Evolutionary conservation across 2,888 invertebrate genomes (phyloP), one percentile per base, ranked within the genome.

Genomic region (Pandemis corylana): DNA sequence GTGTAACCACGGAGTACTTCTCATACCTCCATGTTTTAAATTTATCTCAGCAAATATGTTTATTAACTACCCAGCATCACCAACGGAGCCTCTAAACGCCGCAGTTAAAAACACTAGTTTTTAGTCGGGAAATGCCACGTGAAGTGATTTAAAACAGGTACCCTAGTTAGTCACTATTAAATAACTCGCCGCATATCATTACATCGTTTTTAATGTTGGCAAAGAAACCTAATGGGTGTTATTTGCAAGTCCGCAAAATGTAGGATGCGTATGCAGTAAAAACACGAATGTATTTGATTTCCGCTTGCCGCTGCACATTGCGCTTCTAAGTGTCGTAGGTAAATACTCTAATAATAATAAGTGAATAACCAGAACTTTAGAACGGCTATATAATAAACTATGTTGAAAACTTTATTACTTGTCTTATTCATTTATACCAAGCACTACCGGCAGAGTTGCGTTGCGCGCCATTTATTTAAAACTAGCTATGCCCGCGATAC

Each of bases 91-190:
- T 51, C 42, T 74, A 51, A 74, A 66, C 65, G 56, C 6, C 42
- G 53, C 63, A 71, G 62, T 67, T 71, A 44, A 42, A 71, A 20
- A 68, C 36, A 49, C 63, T 68, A 64, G 63, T 75, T 75, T 72
- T 75, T 75, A 51, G 64, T 68, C 71, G 15, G 59, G 53, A 71
- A 71, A 75, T 74, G 74, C 62, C 66, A 71, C 36, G 69, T 70
- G 66, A 74, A 74, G 74, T 70, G 74, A 74, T 74, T 66, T 74
- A 74, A 56, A 74, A 74, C 74, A 61, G 70, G 70, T 74, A 51
- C 44, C 70, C 74, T 74, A 44, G 74, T 74, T 74, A 70, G 59
- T 65, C 49, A 59, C 61, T 51, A 70, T 74, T 70, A 66, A 61
- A 66, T 70, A 66, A 74, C 66, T 7, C 49, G 59, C 65, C 42